Evolutionary conservation across 2,888 invertebrate genomes (phyloP), one percentile per base, ranked within the genome.

Genomic region (Temnothorax unifasciatus): DNA sequence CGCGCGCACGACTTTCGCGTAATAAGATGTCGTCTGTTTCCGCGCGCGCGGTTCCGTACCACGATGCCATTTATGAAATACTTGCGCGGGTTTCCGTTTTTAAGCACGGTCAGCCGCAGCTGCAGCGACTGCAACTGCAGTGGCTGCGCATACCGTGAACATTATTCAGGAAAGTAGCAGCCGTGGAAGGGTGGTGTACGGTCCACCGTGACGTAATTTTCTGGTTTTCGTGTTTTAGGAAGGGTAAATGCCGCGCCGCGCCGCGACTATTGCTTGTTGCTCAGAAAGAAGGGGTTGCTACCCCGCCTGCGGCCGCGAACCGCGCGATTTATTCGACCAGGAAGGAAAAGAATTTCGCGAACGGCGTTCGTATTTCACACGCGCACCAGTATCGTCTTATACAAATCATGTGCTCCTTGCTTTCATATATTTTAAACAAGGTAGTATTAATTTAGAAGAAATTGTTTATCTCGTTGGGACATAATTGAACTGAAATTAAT

Each of bases 171-270:
- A 86, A 82, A 85, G 79, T 88, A 85, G 82, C 85, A 87, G 85
- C 68, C 83, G 61, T 64, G 85, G 73, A 82, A 68, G 86, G 85
- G 54, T 25, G 63, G 87, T 79, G 86, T 79, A 88, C 86, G 87
- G 85, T 79, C 86, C 87, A 52, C 77, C 79, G 90, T 90, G 91
- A 91, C 91, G 91, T 92, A 92, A 93, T 93, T 93, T 93, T 92
- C 92, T 92, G 92, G 91, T 90, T 92, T 92, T 90, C 91, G 91
- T 88, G 83, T 87, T 91, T 92, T 89, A 86, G 88, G 86, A 66
- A 83, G 81, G 83, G 82, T 75, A 73, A 66, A 73, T 61, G 74
- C 61, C 63, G 59, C 63, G 34, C 34, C 57, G 73, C 75, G 64
- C 57, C 63, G 75, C 34, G 75, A 63, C 83, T 75, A 34, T 73